Evolutionary conservation across 2,888 invertebrate species (phyloP), one percentile per base, ranked within the genome.

Genomic region (Amaurobius ferox): DNA sequence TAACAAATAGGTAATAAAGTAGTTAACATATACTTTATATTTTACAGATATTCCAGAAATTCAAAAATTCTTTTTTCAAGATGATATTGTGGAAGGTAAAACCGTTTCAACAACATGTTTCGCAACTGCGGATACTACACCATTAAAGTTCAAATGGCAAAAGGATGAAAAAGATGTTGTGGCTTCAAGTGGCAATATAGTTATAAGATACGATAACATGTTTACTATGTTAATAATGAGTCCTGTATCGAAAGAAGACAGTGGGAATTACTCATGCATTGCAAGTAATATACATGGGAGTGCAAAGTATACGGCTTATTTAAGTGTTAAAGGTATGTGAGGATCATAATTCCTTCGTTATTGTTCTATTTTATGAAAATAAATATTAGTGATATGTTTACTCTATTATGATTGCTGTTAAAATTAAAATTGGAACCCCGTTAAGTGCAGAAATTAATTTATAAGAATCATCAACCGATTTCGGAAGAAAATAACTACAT

Each of bases 21-120:
- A n/a, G n/a, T n/a, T n/a, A n/a, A n/a, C n/a, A n/a, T n/a, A n/a
- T n/a, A n/a, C n/a, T n/a, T n/a, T n/a, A n/a, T n/a, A n/a, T n/a
- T 29, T 67, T 80, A 1, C 48, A 83, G 83, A 77, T 72, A 19
- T 26, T 16, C 83, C 83, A 2, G 83, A 83, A 26, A 83, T 83
- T 29, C 83, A 83, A 28, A 77, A 83, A 9, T 83, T 83, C 64
- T 68, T 48, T 28, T 83, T 83, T 39, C 83, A 83, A 83, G 83
- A 83, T 13, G 35, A 81, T 23, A 6, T 70, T 19, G 7, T 68
- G 0, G 80, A 74, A 68, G 80, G 74, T 30, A 81, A 74, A 30
- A 26, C 23, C 3, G 40, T 68, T 9, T 81, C 80, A 0, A 74
- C 68, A 13, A 74, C 19, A 0, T 81, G 80, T 35, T 66, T 81